Base-by-base conservation (phyloP, 1,140 invertebrate genomes). In the Wiebesia pumilae region DNA sequence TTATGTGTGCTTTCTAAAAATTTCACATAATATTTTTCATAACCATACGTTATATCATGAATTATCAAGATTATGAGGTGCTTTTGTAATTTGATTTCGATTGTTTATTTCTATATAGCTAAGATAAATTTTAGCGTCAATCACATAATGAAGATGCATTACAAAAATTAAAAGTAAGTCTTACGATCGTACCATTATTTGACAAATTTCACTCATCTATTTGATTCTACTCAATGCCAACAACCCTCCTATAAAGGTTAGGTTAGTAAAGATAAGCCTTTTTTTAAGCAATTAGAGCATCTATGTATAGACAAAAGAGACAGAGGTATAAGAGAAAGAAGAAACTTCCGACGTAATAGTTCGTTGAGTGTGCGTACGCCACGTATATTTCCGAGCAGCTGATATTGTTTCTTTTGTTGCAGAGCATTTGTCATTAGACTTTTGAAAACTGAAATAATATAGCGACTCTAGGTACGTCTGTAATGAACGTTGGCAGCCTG, bases 401-500 rank as follows among this genome's bases (percentile, higher is more conserved):
- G 47, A 86, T 35, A 16, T 51, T 77, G 40, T 51, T 47, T 19
- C 40, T 47, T 19, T 12, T 27, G 40, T 47, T 21, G 14, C 51
- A 27, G 24, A 62, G 1, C 62, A 69, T 16, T 43, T 69, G 47
- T 75, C 24, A 38, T 58, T 83, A 38, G 69, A n/a, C 24, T 58
- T 67, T 67, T 62, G 47, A 83, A 83, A 58, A 33, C 35, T 71
- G 33, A 75, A 75, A 38, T 51, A 47, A 19, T 27, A 73, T 40
- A 21, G n/a, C 40, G 14, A 75, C 7, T 75, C 14, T 14, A 43
- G 38, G 21, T 75, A n/a, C 40, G 12, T 43, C 27, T 75, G 69
- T 83, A 86, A 88, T 88, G 88, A 88, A 58, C 69, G 62, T 47
- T 35, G 88, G 82, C 33, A 86, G 84, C 47, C 40, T 86, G 24